Base-by-base conservation (phyloP, 2,113 vertebrate genomes). In the Hydrolagus affinis region DNA sequence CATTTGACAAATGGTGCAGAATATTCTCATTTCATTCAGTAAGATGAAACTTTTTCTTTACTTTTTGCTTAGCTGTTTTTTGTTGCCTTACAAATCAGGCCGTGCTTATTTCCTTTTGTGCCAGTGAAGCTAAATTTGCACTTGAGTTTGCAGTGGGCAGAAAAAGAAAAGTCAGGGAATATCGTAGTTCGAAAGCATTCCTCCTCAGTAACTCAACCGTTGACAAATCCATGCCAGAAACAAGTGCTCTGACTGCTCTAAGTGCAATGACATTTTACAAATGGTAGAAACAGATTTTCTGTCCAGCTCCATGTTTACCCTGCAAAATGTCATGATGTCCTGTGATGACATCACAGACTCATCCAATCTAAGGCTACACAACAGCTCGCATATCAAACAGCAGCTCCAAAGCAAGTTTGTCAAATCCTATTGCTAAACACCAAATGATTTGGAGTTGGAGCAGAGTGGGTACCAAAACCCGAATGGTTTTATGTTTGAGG, bases 231-330 rank as follows among this genome's bases (percentile, higher is more conserved):
- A 60, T 64, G 19, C 15, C 23, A 17, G 59, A 64, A 8, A 62
- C 12, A 21, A 17, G n/a, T 25, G 12, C 8, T 15, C 23, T 64
- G 23, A 23, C 57, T 8, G 25, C 64, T 30, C n/a, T 17, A 80
- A 80, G 23, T 62, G 59, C 59, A 64, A 15, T 80, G 77, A 80
- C 60, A 80, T 30, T 64, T 80, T 80, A 64, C 77, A 64, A 80
- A 64, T 28, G 59, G 60, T 80, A 25, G 23, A 64, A 17, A 28
- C 62, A 8, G 21, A 11, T 62, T 8, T 80, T 30, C 56, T 8
- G 23, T 23, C 12, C 23, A 64, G 77, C 12, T 80, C 57, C 17
- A 12, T 15, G 23, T 64, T 44, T 80, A 64, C 19, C 14, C 6
- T 17, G 14, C 17, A 62, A 80, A 62, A 80, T 80, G 59, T 28